Evolutionary conservation across 2,888 invertebrate species (phyloP).

Genomic region (Xanthorhoe designata): DNA sequence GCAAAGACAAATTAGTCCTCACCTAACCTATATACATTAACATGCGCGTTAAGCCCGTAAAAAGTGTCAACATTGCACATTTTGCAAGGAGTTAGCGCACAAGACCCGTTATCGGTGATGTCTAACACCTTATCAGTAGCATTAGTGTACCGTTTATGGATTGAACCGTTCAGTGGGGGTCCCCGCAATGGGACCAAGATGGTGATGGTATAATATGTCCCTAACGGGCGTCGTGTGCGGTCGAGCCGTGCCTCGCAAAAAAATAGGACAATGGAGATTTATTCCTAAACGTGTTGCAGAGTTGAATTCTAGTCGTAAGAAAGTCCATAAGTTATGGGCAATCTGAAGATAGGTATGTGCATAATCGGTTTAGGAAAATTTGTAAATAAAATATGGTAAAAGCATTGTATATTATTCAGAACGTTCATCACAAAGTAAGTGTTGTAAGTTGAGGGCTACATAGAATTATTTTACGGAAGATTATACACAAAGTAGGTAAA

Average conservation of each 20-base stretch:
- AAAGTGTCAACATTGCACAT: not conserved
- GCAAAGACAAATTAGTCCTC: not conserved
- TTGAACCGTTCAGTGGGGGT: conserved; percentile 40
- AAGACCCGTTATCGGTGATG: conserved; percentile 52
- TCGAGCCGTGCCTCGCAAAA: conserved; percentile 53
- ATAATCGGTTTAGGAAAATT: not conserved
- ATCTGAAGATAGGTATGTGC: not conserved
- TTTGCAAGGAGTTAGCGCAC: not conserved
- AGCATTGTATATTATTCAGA: no score
- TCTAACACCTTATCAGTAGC: conserved; percentile 49
- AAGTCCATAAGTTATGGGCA: not conserved
- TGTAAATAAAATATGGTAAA: no score
- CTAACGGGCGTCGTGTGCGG: conserved; percentile 56
- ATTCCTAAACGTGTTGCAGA: not conserved
- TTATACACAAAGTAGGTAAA: no score
- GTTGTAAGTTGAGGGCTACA: no score
- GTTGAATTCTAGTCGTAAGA: not conserved
- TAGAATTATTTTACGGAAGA: no score
- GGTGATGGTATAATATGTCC: conserved; percentile 36
- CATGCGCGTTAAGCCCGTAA: not conserved
- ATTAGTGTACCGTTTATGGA: conserved; percentile 42
- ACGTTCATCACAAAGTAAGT: no score
- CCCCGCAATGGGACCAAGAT: conserved; percentile 40
- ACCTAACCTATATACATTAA: not conserved
- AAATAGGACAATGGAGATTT: conserved; percentile 24